Evolutionary conservation across 2,888 invertebrate genomes (phyloP), one percentile per base, ranked within the genome.

Genomic region (Phengaris alcon): DNA sequence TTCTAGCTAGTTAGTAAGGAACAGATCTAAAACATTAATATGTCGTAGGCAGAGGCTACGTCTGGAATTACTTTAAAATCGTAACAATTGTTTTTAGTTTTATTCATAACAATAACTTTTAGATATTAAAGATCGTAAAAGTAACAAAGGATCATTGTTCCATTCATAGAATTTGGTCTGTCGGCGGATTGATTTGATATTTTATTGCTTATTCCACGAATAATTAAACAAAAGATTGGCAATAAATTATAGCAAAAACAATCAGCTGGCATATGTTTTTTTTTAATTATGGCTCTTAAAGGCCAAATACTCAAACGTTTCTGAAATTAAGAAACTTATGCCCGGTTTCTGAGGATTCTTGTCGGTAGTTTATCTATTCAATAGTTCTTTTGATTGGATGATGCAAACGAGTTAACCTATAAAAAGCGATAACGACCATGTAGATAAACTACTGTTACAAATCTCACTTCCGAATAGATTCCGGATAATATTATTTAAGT

Each of bases 151-250:
- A 64, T 12, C 64, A 35, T 64, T 64, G 64, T 64, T 64, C 64
- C 64, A 44, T 64, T 64, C 64, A 64, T 64, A 64, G 64, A 64
- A 64, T 64, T 64, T 44, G 64, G 64, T 64, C 59, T 22, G 59
- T 64, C 64, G 52, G 64, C 64, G 64, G 35, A 12, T 22, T 44
- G 64, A 64, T 64, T 64, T 64, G 35, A 64, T 64, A 44, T 64
- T 64, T 64, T 64, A 64, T 44, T 64, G 35, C 64, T 64, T 64
- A 64, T 64, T 64, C 64, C 35, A 35, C 64, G 64, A 64, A 64
- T 64, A 64, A 64, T 64, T 64, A 64, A 64, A 64, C 64, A 64
- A 64, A 52, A 64, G 64, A 64, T 64, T 64, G 64, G 35, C 64
- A 64, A 44, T 44, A 64, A 64, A 64, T 64, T 35, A 64, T 64